Conservation (phyloP, 1,140 invertebrate species). For the Bombus difficillimus region DNA sequence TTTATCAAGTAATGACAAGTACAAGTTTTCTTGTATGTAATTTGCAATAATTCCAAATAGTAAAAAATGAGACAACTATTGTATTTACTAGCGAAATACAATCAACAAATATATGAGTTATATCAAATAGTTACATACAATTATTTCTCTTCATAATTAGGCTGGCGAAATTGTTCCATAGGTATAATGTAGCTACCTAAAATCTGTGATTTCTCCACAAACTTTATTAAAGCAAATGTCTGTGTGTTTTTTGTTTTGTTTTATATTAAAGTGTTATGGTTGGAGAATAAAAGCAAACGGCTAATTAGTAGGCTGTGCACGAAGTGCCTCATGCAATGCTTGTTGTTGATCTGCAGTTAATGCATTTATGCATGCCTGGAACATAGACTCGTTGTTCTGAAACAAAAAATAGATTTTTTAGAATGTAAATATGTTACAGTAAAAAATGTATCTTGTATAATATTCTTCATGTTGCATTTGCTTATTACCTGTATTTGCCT, state of each 20-base stretch:
- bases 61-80: constrained; percentile 52
- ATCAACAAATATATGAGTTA: constrained; percentile 66
- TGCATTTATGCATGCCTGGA: constrained; percentile 90
- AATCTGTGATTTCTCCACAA: constrained; percentile 69
- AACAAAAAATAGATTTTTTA: constrained; percentile 71
- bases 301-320: constrained; percentile 72
- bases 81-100: constrained; percentile 56
- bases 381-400: constrained; percentile 90
- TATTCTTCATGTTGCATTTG: not conserved
- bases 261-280: constrained; percentile 67
- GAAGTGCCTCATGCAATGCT: constrained; percentile 89
- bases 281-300: constrained; percentile 44
- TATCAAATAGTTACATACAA: constrained; percentile 70
- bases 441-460: not conserved
- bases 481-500: constrained; percentile 88
- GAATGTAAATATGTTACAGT: not conserved
- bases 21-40: constrained; percentile 48
- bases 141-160: constrained; percentile 60
- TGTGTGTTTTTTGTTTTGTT: constrained; percentile 41
- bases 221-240: constrained; percentile 66
- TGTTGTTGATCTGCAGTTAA: constrained; percentile 91
- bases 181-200: constrained; percentile 76
- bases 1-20: constrained; percentile 41
- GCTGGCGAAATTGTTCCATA: constrained; percentile 71
- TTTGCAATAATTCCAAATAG: constrained; percentile 54